Conservation (phyloP, 2,888 invertebrate species). For the Rhyacophila evoluta region DNA sequence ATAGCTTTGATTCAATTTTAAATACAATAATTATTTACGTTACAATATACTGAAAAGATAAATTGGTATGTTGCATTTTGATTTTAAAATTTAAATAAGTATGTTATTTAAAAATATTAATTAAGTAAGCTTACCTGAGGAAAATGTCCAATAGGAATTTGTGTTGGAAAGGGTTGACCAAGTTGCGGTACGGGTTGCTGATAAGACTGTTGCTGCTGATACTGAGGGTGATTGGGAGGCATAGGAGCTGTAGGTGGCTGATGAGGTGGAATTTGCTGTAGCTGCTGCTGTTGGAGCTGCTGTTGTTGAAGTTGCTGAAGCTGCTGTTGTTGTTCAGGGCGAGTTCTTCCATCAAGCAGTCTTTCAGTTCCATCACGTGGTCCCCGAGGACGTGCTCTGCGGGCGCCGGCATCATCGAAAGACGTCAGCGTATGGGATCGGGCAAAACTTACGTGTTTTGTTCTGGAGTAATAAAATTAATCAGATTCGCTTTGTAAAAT, state of each 20-base stretch:
- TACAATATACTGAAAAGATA: too few species aligned
- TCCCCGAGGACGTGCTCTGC: constrained; percentile 59
- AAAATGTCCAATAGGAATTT: constrained; percentile 52
- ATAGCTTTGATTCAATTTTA: too few species aligned
- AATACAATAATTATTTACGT: too few species aligned
- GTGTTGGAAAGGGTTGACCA: constrained; percentile 43
- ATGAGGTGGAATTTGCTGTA: constrained; percentile 16
- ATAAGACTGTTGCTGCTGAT: constrained; percentile 37
- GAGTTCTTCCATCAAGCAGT: constrained; percentile 80
- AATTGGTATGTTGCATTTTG: too few species aligned
- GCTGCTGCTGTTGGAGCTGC: constrained; percentile 25
- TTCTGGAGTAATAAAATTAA: constrained; percentile 64
- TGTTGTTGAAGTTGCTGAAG: constrained; percentile 56
- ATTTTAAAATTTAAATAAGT: too few species aligned
- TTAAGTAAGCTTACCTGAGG: constrained; percentile 48
- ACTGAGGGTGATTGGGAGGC: not conserved
- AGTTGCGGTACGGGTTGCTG: constrained; percentile 51
- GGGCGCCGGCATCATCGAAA: constrained; percentile 77
- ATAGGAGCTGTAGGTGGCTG: constrained; percentile 26
- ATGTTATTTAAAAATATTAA: too few species aligned
- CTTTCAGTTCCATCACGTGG: constrained; percentile 72
- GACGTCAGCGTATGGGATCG: constrained; percentile 89
- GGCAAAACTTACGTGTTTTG: constrained; percentile 92
- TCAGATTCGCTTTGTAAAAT: too few species aligned
- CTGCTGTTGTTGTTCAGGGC: constrained; percentile 59